Conservation (phyloP, 2,113 vertebrate genomes). For the Oreochromis tanganicae region DNA sequence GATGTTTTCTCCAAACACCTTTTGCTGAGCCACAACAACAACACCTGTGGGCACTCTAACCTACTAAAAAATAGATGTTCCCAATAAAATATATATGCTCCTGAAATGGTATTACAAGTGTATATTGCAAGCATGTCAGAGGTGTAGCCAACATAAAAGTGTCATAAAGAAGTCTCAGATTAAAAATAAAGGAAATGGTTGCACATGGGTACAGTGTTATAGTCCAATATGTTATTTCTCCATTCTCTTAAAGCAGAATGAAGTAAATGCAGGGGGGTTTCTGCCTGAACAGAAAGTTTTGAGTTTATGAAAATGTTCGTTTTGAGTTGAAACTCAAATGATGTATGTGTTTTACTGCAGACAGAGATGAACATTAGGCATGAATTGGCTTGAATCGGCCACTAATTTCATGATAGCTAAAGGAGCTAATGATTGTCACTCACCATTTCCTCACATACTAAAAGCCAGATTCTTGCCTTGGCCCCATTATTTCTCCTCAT, state of each 20-base stretch:
- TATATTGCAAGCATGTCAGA: constrained; percentile 10
- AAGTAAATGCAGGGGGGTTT: not conserved
- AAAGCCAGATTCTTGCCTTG: not conserved
- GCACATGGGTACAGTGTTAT: not conserved
- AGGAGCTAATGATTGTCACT: not conserved
- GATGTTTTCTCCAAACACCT: constrained; percentile 29
- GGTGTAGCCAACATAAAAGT: not conserved
- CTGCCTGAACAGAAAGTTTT: not conserved
- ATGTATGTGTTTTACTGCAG: not conserved
- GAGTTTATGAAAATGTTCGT: not conserved
- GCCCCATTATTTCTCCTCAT: not conserved
- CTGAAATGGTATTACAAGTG: constrained; percentile 32
- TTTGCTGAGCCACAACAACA: constrained; percentile 26
- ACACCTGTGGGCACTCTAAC: constrained; percentile 19
- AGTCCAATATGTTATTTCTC: not conserved
- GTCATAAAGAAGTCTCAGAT: not conserved
- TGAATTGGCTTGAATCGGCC: not conserved
- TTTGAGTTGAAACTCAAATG: not conserved
- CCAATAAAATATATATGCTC: constrained; percentile 47
- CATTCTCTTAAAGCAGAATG: not conserved
- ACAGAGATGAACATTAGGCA: not conserved
- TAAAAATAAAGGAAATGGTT: not conserved
- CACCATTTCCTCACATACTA: not conserved
- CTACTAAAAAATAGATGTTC: constrained; percentile 52
- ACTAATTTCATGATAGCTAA: not conserved